Evolutionary conservation across 1,140 invertebrate species (phyloP), one percentile per base, ranked within the genome.

Genomic region (Zaprionus lachaisei): DNA sequence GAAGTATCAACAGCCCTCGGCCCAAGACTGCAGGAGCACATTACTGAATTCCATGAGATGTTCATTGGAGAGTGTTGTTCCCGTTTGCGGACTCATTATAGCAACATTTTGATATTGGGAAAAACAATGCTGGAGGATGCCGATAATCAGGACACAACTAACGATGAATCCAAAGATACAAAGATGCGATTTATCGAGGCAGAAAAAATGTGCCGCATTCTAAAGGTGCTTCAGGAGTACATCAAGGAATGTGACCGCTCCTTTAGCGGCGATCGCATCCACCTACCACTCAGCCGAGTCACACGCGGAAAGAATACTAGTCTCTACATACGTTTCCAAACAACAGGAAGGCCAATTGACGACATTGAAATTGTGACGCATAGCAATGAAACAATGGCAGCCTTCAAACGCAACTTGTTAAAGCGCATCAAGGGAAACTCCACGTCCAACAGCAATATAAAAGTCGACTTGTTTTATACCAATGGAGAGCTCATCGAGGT

Each of bases 1-100:
- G 98, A 99, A 94, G 97, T 98, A 61, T 98, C 97, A 85, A 99
- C 98, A 37, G 98, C 98, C 93, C 95, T 99, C 56, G 98, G 98
- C 11, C 97, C 98, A 17, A 94, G 96, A 72, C 94, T 99, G 64
- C 95, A 97, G 85, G 93, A 92, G 63, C 93, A 92, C 41, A 92
- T 93, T 37, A 94, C 96, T 22, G 96, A 95, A 69, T 98, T 98
- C 91, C 97, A 98, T 93, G 97, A 98, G 93, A 97, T 97, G 79
- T 98, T 98, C 91, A 97, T 99, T 75, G 95, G 94, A 65, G 97
- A 96, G 92, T 98, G 95, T 95, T 97, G 97, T 93, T 97, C 98
- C 91, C 94, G 98, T 70, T 94, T 99, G 47, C 96, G 97, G 87
- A 96, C 96, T 20, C 95, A 98, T 91, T 98, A 97, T 75, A 96